Base-by-base conservation (phyloP, 2,888 invertebrate species). In the Hydropsyche betteni region DNA sequence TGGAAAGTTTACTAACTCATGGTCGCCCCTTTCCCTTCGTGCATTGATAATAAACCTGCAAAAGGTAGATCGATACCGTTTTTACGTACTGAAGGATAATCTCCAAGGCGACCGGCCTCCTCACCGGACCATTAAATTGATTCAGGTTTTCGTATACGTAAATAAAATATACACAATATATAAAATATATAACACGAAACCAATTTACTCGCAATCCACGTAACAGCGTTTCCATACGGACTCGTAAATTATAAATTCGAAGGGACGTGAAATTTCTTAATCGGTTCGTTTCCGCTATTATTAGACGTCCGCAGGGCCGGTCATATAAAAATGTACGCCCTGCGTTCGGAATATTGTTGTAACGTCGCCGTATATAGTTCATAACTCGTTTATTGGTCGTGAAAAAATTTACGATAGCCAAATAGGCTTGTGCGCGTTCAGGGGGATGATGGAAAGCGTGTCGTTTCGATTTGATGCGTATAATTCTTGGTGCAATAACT, bases 111-210 rank as follows among this genome's bases (percentile, higher is more conserved):
- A 58, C 58, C 58, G 58, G 58, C 24, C 58, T 58, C 58, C 16
- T 14, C 58, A 58, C 58, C 58, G 58, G 58, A 58, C 58, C 58
- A 58, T 58, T 58, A 58, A 58, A 58, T 58, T 58, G 58, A 58
- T 58, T 24, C 58, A 58, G 58, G 58, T 5, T 58, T 24, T 24
- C 16, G 58, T 58, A 53, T 53, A 58, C 58, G 24, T 58, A 55
- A 55, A 16, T 14, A 14, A 55, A 14, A 55, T 55, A 53, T 53
- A 55, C 16, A 55, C 16, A 14, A 55, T n/a, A n/a, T 55, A 55
- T 55, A 55, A 3, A 55, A 44, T 10, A 10, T 44, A 44, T 44
- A 44, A 44, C 10, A 4, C 44, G 44, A 44, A 44, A 44, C 44
- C 44, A 44, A 44, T 44, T 44, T 44, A 10, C 44, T 44, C 44